Base-by-base conservation (phyloP, 2,888 invertebrate genomes). In the Tryphoninae sp. region DNA sequence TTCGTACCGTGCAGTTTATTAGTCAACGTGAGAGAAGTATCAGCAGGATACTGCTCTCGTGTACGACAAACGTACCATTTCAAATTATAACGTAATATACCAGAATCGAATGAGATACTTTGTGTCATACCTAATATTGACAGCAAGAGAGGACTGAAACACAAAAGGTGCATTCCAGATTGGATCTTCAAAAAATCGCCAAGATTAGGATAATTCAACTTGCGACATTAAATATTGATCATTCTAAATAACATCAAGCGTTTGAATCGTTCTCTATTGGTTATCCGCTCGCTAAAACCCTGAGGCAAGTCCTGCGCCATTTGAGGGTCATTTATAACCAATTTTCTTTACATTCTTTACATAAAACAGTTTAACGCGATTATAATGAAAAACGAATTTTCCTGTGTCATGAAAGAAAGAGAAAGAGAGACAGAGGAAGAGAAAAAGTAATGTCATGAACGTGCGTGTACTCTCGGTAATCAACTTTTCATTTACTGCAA, bases 401-500 rank as follows among this genome's bases (percentile, higher is more conserved):
- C 22, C 68, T 68, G 62, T 74, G 42, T 55, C 73, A 23, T 49
- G 62, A 33, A 45, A 59, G 59, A 45, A 13, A 45, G 9, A 13
- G 45, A 45, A 1, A 33, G 33, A 33, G 64, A 53, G 64, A 33
- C 1, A 33, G 33, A 26, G 26, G 0, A 26, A 26, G 33, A 6
- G 33, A 6, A 6, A 33, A 6, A 6, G 33, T 4, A 33, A 62
- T 80, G 26, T 33, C 19, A 55, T 72, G 16, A 74, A 62, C 73
- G 73, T 68, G 65, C 72, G 45, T 55, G 45, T 51, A 55, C 64
- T 64, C 73, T 74, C 59, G 77, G 62, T 59, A 74, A 81, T 78
- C 78, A 81, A 69, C 81, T 78, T 81, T 69, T 74, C 67, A 71
- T 26, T 23, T 71, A 61, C 51, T 49, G 13, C 4, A 61, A 62